A percentile compares a stretch with the other conserved stretches of the same genome.
Conservation (phyloP, 2,888 invertebrate genomes). For the Diachrysia chrysitis region DNA sequence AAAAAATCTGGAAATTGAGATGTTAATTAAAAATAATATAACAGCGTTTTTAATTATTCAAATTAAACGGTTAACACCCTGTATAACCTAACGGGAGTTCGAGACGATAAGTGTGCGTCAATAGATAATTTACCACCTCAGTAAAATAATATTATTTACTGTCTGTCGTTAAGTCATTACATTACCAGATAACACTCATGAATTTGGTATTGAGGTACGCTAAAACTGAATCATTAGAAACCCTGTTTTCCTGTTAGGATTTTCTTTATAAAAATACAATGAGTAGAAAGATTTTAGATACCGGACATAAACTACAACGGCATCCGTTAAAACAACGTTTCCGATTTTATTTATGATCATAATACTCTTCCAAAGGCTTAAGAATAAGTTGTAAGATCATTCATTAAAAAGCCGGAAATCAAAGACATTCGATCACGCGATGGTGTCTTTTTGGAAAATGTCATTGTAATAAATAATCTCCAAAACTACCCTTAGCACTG, state of each 20-base stretch:
- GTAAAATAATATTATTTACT: constrained; percentile 33
- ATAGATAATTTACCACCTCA: constrained; percentile 34
- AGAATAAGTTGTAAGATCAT: constrained; percentile 11
- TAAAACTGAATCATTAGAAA: constrained; percentile 71
- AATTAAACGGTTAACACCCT: constrained; percentile 30
- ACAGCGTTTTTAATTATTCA: constrained; percentile 13
- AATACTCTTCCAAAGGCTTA: constrained; percentile 18
- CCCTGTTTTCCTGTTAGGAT: constrained; percentile 81
- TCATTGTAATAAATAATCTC: constrained; percentile 47
- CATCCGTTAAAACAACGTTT: constrained; percentile 26
- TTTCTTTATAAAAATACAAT: constrained; percentile 58
- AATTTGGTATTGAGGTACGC: constrained; percentile 41
- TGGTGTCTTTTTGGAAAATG: constrained; percentile 24
- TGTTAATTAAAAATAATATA: not conserved
- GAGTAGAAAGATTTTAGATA: constrained; percentile 55
- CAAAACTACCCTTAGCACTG: constrained; percentile 30
- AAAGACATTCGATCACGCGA: constrained; percentile 28
- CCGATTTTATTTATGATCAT: constrained; percentile 42
- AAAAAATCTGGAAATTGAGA: not conserved
- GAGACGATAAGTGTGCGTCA: constrained; percentile 33
- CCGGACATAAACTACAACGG: constrained; percentile 48
- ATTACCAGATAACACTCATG: constrained; percentile 35
- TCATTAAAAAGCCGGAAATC: constrained; percentile 38
- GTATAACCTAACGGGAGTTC: constrained; percentile 30
- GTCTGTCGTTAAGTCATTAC: constrained; percentile 18